These are phyloP conservation scores for Sorex fumeus DNA, from an alignment of 2,113 vertebrate genomes.

Conservation along the genomic window DNA sequence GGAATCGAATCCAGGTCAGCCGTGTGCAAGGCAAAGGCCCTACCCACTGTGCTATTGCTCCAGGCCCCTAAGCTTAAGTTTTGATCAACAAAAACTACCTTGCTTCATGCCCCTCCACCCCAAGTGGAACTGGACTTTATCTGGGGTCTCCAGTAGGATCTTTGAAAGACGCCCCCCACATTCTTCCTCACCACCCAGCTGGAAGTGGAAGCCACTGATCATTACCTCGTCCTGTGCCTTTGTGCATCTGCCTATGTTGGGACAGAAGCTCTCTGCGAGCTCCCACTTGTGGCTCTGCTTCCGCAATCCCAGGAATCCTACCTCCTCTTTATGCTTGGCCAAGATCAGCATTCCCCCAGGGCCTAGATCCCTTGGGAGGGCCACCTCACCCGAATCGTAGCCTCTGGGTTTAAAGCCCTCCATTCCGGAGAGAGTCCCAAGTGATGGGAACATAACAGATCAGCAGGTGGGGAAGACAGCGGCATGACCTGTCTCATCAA, in stretches of 20 bases:
- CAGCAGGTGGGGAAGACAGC: not conserved
- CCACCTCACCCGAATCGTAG: constrained; percentile 9
- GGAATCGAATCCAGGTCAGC: no score
- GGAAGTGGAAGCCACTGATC: not conserved
- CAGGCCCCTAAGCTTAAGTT: no score
- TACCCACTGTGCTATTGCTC: no score
- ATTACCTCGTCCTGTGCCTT: not conserved
- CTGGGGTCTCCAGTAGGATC: not conserved
- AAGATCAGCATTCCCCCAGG: not conserved
- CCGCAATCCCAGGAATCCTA: not conserved
- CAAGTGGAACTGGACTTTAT: not conserved
- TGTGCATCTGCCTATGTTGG: not conserved
- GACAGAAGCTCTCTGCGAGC: rapidly evolving
- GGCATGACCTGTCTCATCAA: not conserved
- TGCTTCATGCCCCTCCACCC: no score
- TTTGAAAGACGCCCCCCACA: not conserved
- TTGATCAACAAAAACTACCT: no score
- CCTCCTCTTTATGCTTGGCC: not conserved
- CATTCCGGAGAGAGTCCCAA: not conserved
- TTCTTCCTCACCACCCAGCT: not conserved
- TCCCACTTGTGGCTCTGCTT: rapidly evolving
- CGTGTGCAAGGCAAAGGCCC: no score
- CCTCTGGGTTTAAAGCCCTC: constrained; percentile 39
- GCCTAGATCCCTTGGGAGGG: constrained; percentile 6
- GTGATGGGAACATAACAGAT: not conserved